Base-by-base conservation (phyloP, 2,797 vertebrate species). In the Thripadectes ignobilis region DNA sequence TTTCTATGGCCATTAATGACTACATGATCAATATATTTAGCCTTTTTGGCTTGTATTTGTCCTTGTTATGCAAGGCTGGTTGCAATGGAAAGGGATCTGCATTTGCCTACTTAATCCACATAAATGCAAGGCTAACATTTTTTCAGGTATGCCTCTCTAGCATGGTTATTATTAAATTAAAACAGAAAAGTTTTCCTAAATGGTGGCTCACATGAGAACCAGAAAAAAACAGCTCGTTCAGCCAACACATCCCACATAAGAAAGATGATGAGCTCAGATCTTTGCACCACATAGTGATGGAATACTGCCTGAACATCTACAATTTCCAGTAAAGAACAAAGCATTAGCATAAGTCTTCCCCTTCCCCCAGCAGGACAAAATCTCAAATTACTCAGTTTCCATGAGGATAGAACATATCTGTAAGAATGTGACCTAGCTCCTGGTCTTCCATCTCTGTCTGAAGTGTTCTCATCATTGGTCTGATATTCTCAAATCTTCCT, bases 381-480 rank as follows among this genome's bases (percentile, higher is more conserved):
- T 76, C 12, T 7, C 5, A 30, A 14, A 29, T 57, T 81, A 29
- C 8, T 68, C 14, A 3, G 7, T 45, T 73, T 24, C 21, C 24
- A 46, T 3, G 7, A 76, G 34, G 14, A 79, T 55, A 14, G 13
- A 51, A 24, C 4, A 20, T 41, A n/a, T 4, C 41, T 18, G 43
- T 32, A 52, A 92, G 43, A 71, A 59, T 32, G 4, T 34, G 15
- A 51, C n/a, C 17, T 51, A 51, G 39, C 23, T 90, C 30, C 48
- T 34, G n/a, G 12, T 73, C 39, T 61, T 69, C 63, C 30, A 23
- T 52, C 11, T 45, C 10, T 46, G 14, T 58, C 17, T 63, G 16
- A 30, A 34, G 12, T 8, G 3, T 57, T 68, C 22, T 66, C 19
- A 6, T 61, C 0, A 0, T 17, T 67, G 19, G 7, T 58, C 12